A percentile compares a stretch with the other conserved stretches of the same genome.
phyloP scores from a whole-genome alignment of 1,140 invertebrate species.

The Globodera rostochiensis region DNA sequence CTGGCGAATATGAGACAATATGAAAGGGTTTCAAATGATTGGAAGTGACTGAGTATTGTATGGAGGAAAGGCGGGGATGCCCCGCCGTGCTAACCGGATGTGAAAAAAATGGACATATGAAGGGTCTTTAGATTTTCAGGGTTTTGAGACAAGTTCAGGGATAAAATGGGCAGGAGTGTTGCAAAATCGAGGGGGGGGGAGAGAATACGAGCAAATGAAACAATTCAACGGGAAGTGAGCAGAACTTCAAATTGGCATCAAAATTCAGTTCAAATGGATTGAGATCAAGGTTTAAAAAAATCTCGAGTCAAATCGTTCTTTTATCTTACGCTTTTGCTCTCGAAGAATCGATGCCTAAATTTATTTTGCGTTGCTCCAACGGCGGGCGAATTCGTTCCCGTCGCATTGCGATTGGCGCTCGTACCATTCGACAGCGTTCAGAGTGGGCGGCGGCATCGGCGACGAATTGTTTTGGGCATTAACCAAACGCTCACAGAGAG shows the following conservation, averaged over 20 bases:
- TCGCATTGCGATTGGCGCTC: slow-evolving; percentile 34
- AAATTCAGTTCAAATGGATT: neutral
- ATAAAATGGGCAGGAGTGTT: too few species aligned
- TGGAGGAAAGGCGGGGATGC: too few species aligned
- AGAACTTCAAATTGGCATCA: neutral
- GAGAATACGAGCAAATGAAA: too few species aligned
- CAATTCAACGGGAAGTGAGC: neutral
- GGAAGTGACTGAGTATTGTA: too few species aligned
- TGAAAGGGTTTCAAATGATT: too few species aligned
- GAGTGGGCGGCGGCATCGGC: neutral
- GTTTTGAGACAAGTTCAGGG: too few species aligned
- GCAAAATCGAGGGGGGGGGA: too few species aligned
- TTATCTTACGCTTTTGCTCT: neutral
- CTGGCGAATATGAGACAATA: neutral
- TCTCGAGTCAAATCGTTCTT: neutral
- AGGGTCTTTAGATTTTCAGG: too few species aligned
- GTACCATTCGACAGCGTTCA: slow-evolving; percentile 33
- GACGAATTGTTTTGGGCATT: neutral
- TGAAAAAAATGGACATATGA: neutral
- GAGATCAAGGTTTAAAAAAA: neutral
- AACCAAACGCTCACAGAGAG: slow-evolving; percentile 24
- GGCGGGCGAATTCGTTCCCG: slow-evolving; percentile 27
- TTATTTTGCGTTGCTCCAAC: slow-evolving; percentile 26
- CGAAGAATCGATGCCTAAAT: neutral
- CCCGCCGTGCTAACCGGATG: too few species aligned